Conservation (phyloP, 2,888 invertebrate species). For the Poecilus cupreus region DNA sequence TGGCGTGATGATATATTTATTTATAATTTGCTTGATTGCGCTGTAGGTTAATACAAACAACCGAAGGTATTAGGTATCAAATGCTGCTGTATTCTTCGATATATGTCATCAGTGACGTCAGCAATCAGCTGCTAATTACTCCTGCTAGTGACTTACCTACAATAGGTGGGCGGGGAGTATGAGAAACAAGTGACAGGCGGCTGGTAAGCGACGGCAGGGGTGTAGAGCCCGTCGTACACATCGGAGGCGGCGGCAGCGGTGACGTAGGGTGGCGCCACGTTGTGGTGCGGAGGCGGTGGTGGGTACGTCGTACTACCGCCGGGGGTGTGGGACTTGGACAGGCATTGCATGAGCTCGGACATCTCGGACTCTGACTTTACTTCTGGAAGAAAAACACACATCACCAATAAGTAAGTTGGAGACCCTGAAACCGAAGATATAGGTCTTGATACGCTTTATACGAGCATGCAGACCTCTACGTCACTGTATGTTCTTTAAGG, state of each 20-base stretch:
- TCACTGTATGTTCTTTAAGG: no score
- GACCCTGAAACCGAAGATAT: no score
- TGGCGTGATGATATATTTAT: no score
- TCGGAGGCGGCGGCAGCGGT: constrained; percentile 64
- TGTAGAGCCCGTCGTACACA: constrained; percentile 69
- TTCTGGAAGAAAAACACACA: constrained; percentile 62
- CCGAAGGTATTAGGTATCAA: no score
- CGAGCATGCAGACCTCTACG: no score
- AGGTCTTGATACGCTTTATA: no score
- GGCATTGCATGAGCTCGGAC: constrained; percentile 67
- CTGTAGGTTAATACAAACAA: no score
- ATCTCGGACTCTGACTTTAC: constrained; percentile 68
- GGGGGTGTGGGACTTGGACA: constrained; percentile 65
- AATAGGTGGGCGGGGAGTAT: constrained; percentile 50
- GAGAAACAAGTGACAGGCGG: constrained; percentile 64
- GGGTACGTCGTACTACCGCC: constrained; percentile 26
- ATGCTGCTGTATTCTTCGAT: not conserved
- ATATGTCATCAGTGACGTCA: not conserved
- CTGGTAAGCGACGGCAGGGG: constrained; percentile 65
- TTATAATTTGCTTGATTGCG: no score
- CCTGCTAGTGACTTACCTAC: constrained; percentile 52
- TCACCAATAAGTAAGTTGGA: constrained; percentile 36
- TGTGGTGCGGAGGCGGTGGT: not conserved
- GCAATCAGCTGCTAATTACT: constrained; percentile 1
- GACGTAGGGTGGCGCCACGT: constrained; percentile 32